Evolutionary conservation across 2,888 invertebrate species (phyloP), one percentile per base, ranked within the genome.

Genomic region (Copidosoma aretas): DNA sequence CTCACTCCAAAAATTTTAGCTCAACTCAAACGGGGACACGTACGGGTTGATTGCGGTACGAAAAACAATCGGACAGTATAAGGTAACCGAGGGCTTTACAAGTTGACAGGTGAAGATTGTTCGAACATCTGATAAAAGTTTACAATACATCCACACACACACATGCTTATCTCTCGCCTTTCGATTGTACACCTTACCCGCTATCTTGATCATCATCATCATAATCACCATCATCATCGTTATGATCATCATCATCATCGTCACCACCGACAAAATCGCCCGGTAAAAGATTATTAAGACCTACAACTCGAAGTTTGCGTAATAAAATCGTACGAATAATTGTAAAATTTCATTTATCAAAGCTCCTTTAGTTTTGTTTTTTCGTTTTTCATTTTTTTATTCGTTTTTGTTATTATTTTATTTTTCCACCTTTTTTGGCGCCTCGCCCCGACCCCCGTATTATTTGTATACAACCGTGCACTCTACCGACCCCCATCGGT

Each of bases 331-430:
- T 62, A 61, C 69, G 67, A 69, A 71, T 69, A 69, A 67, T 67
- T 71, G 68, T 67, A 68, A 71, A 71, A 54, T 67, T 69, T 69
- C 21, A 22, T 69, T 69, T 71, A 71, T 71, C 69, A 71, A 71
- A 71, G 71, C 71, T 71, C 63, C 54, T 32, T 56, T 32, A 8
- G 15, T 14, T 25, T 24, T 56, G 15, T 17, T 56, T 22, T 8
- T 24, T 21, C 19, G 1, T 52, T 5, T 19, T 22, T 52, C 17
- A n/a, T 51, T 51, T 51, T 12, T 56, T 56, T 56, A 24, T 52
- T 52, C 39, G 17, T 57, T 57, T 57, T 59, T 59, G 22, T 24
- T 24, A 22, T 19, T n/a, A 19, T 51, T 51, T 41, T 51, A 8
- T 52, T 52, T 19, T 19, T 19, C 52, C 10, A 12, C 19, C 12